Percentiles rank a stretch among this genome's conserved stretches.
phyloP scores from a whole-genome alignment of 2,888 invertebrate genomes.

The Lithophane leautieri region DNA sequence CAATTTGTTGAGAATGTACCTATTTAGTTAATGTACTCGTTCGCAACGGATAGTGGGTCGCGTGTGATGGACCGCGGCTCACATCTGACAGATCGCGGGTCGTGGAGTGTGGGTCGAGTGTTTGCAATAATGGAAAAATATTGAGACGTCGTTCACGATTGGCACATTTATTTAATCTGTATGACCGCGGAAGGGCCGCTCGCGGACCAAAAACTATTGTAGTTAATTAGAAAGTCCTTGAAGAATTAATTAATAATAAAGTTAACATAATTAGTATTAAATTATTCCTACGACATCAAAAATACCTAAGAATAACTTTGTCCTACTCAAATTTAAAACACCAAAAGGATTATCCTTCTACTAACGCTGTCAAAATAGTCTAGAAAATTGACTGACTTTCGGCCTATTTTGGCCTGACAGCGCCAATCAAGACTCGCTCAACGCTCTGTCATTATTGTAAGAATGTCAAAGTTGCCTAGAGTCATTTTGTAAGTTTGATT shows the following conservation, averaged over 20 bases:
- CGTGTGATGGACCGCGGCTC: background rate
- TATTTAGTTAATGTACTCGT: background rate
- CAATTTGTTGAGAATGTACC: background rate
- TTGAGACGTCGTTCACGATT: conserved; percentile 39
- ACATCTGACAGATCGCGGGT: too few species aligned
- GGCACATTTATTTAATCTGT: conserved; percentile 58
- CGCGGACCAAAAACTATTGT: too few species aligned
- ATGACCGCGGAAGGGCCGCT: too few species aligned
- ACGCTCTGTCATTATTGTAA: too few species aligned
- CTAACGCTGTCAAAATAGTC: too few species aligned
- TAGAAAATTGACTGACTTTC: too few species aligned
- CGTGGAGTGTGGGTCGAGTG: background rate
- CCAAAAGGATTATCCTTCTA: conserved; percentile 39
- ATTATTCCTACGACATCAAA: conserved; percentile 72
- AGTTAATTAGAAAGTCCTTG: too few species aligned
- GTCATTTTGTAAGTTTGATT: too few species aligned
- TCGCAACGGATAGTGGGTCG: background rate
- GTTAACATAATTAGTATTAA: conserved; percentile 44
- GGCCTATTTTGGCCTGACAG: too few species aligned
- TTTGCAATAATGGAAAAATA: background rate
- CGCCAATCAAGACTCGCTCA: too few species aligned
- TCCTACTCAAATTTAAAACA: conserved; percentile 48
- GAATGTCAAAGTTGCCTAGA: too few species aligned
- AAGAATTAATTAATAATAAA: too few species aligned
- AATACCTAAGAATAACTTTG: conserved; percentile 64